Evolutionary conservation across 2,113 vertebrate genomes (phyloP), one percentile per base, ranked within the genome.

Genomic region (Lampris incognitus): DNA sequence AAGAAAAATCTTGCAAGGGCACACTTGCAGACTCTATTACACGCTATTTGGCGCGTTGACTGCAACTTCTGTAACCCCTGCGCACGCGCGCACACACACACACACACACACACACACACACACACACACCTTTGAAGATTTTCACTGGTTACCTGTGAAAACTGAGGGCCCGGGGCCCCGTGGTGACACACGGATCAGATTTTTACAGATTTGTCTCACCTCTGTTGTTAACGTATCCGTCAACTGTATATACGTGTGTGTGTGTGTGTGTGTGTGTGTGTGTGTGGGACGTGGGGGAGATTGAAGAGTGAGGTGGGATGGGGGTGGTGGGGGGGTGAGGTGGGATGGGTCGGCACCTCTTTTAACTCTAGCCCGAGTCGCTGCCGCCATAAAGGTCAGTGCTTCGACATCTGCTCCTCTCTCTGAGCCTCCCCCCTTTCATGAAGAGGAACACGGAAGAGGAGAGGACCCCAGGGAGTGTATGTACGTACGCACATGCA

Each of bases 321-420:
- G 59, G 72, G 68, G 11, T 44, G 39, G 49, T 61, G 64, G 55
- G 39, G 24, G 61, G 59, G 68, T 13, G 52, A 38, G 61, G 41
- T 55, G 5, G 24, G 65, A 68, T 74, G 73, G 5, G 74, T 74
- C 75, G 5, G 74, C 78, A 55, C 76, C 76, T 84, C 85, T 91
- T 92, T 92, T 87, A 91, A 88, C 88, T 86, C 82, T 51, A 74
- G 85, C 76, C 85, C 39, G 36, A 84, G 87, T 85, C 82, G 82
- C 78, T 79, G 87, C 87, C 88, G 87, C 86, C 85, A 87, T 84
- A 92, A 93, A 92, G 92, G 92, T 93, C 91, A 91, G 85, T 50
- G 87, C 88, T 78, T 87, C 70, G 81, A 92, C 92, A 93, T 93
- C 92, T 93, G 92, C 87, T 91, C 84, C 90, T 85, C 79, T 79